phyloP scores from a whole-genome alignment of 2,888 invertebrate genomes.

The Ennomos fuscantarius region DNA sequence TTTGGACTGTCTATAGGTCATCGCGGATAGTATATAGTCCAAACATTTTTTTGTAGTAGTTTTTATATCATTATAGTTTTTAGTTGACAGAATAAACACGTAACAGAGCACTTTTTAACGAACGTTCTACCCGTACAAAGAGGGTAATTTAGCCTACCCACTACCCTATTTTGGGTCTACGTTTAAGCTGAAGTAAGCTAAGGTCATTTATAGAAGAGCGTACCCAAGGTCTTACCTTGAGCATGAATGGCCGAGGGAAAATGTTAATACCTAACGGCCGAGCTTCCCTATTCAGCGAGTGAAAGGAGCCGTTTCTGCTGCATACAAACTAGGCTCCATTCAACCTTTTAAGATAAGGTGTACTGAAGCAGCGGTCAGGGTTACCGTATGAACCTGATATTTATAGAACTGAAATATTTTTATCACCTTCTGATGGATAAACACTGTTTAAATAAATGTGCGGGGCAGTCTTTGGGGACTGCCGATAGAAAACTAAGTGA shows the following conservation, averaged over 20 bases:
- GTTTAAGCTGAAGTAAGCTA: constrained; percentile 10
- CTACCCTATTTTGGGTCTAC: background rate
- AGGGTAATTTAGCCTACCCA: background rate
- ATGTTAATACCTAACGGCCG: constrained; percentile 7
- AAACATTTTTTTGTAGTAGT: no score
- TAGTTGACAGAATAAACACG: no score
- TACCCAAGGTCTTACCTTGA: constrained; percentile 2
- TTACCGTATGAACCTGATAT: background rate
- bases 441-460: no score
- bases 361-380: constrained; percentile 5
- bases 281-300: constrained; percentile 20
- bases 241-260: background rate
- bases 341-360: constrained; percentile 21
- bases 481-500: no score
- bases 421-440: no score
- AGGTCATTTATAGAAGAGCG: constrained; percentile 8
- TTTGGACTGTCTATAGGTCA: no score
- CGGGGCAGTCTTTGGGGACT: no score
- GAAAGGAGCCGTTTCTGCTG: constrained; percentile 22
- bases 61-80: no score
- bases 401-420: background rate
- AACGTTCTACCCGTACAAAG: no score
- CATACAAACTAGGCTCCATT: constrained; percentile 18
- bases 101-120: no score
- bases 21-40: no score